These are phyloP conservation scores for Alcedo atthis DNA, from an alignment of 2,797 vertebrate species.

Conservation along the genomic window DNA sequence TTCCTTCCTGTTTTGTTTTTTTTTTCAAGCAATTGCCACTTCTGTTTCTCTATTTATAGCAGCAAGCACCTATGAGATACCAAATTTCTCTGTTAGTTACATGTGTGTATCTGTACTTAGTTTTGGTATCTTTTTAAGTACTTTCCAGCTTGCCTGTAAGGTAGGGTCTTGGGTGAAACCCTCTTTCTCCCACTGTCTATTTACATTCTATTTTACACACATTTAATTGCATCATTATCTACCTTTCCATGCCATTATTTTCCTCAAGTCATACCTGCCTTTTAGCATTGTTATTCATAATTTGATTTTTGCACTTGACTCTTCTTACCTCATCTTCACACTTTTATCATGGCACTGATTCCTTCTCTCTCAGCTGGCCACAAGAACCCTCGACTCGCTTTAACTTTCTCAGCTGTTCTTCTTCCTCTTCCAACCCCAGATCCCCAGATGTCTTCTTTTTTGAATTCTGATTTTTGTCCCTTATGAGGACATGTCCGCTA, in stretches of 20 bases:
- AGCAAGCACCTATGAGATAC: background rate
- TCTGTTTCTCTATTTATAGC: conserved; percentile 1
- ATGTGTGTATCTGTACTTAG: background rate
- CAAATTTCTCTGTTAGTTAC: background rate
- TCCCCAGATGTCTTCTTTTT: background rate
- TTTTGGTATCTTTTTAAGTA: conserved; percentile 21
- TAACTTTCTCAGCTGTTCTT: background rate
- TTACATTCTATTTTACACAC: background rate
- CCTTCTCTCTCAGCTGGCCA: background rate
- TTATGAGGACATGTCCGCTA: background rate
- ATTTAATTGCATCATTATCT: background rate
- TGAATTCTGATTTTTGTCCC: background rate
- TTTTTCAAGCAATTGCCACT: background rate
- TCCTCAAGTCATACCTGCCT: background rate
- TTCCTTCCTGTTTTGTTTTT: background rate
- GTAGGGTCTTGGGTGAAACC: background rate
- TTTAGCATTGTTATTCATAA: background rate
- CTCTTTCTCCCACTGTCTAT: background rate
- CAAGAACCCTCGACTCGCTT: fast-evolving
- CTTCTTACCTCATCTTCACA: background rate
- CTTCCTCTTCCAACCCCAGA: background rate
- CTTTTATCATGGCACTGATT: background rate
- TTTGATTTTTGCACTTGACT: background rate
- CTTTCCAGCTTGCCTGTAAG: conserved; percentile 14
- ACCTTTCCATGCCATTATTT: background rate